These are phyloP conservation scores for Uria lomvia DNA, from an alignment of 2,113 vertebrate genomes.

Conservation along the genomic window DNA sequence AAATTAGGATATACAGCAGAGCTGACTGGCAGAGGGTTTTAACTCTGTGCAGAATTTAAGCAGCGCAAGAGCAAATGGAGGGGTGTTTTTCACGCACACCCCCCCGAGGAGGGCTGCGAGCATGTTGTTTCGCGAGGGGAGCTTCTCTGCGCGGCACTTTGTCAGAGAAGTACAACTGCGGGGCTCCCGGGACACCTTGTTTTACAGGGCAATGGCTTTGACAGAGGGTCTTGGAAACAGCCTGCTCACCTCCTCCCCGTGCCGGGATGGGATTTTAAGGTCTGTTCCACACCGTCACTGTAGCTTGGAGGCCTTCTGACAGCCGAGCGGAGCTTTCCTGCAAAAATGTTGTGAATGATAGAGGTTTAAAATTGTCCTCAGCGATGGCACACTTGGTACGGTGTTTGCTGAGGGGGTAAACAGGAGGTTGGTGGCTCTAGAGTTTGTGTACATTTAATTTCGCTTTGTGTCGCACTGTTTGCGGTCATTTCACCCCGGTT, in stretches of 20 bases:
- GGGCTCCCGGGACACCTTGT: background rate
- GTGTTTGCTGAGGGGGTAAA: conserved; percentile 7
- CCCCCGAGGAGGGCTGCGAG: background rate
- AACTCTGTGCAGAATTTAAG: background rate
- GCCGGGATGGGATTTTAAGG: background rate
- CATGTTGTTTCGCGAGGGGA: background rate
- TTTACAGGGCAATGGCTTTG: background rate
- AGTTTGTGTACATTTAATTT: conserved; percentile 69
- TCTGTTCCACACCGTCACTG: background rate
- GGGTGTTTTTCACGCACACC: background rate
- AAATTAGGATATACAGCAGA: background rate
- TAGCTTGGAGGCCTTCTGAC: conserved; percentile 3
- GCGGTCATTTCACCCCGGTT: conserved; percentile 56
- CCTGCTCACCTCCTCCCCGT: background rate
- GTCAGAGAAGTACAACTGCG: background rate
- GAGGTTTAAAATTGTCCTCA: background rate
- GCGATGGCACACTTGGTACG: background rate
- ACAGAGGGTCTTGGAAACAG: background rate
- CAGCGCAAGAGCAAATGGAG: background rate
- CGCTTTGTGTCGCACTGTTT: conserved; percentile 60
- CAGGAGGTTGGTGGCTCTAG: conserved; percentile 18
- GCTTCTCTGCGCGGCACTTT: background rate
- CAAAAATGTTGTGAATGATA: background rate
- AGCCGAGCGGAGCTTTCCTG: background rate
- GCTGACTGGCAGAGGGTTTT: background rate